phyloP scores from a whole-genome alignment of 2,113 vertebrate genomes.

The Hoplias malabaricus region DNA sequence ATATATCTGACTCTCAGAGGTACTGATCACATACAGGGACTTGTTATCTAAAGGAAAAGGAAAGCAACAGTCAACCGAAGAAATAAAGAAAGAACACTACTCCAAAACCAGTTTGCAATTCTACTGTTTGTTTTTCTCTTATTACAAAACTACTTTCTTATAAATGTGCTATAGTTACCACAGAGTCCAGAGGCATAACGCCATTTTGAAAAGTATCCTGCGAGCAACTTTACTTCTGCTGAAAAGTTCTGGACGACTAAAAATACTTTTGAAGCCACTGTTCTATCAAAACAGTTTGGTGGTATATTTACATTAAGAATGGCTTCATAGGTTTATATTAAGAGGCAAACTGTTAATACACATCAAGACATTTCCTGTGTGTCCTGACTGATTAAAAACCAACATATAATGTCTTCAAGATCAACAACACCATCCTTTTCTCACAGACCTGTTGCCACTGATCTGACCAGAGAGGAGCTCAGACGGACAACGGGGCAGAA shows the following conservation, averaged over 20 bases:
- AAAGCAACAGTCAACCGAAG: neutral
- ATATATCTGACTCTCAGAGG: constrained; percentile 90
- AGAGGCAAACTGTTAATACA: too few relatives aligned
- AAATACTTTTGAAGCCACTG: too few relatives aligned
- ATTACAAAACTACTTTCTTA: too few relatives aligned
- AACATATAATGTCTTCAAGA: neutral
- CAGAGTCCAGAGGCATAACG: too few relatives aligned
- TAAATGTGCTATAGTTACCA: too few relatives aligned
- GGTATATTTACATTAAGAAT: too few relatives aligned
- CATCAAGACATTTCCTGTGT: neutral
- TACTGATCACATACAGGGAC: constrained; percentile 93
- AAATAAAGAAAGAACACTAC: neutral
- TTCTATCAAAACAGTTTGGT: too few relatives aligned
- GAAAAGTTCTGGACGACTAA: too few relatives aligned
- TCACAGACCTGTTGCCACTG: constrained; percentile 83
- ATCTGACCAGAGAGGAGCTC: constrained; percentile 83
- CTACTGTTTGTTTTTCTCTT: too few relatives aligned
- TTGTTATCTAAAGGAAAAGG: constrained; percentile 77
- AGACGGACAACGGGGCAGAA: constrained; percentile 89
- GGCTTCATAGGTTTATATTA: neutral
- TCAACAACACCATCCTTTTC: too few relatives aligned
- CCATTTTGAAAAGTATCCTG: too few relatives aligned
- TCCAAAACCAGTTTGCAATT: neutral
- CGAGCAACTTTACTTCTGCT: too few relatives aligned
- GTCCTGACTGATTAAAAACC: neutral